These are phyloP conservation scores for Bothrops jararaca DNA, from an alignment of 2,113 vertebrate genomes.

Conservation along the genomic window DNA sequence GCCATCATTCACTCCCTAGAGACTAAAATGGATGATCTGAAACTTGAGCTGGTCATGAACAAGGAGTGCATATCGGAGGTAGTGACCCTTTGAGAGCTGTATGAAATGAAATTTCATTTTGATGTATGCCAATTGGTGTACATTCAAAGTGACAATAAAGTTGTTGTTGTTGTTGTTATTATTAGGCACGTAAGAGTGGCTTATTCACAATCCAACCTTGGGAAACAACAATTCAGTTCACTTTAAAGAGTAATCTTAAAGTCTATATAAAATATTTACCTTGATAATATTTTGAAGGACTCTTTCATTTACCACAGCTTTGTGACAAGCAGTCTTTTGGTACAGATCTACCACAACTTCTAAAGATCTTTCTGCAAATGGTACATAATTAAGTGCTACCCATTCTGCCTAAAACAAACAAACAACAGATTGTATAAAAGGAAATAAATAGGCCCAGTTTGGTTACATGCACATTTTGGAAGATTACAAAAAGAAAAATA, in stretches of 20 bases:
- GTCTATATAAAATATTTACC: slow-evolving; percentile 69
- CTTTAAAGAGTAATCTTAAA: neutral
- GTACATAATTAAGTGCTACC: slow-evolving; percentile 98
- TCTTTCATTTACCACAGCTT: slow-evolving; percentile 94
- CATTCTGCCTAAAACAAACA: slow-evolving; percentile 86
- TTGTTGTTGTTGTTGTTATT: no score
- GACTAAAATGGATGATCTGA: no score
- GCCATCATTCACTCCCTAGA: no score
- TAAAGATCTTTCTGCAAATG: slow-evolving; percentile 94
- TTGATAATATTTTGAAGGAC: slow-evolving; percentile 95
- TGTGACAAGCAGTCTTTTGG: slow-evolving; percentile 98
- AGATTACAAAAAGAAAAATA: slow-evolving; percentile 43
- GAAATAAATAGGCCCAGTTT: slow-evolving; percentile 47
- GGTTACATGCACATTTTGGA: slow-evolving; percentile 69
- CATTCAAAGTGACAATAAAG: no score
- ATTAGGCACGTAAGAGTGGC: neutral
- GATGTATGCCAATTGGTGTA: no score
- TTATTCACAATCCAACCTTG: neutral
- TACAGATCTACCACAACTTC: slow-evolving; percentile 97
- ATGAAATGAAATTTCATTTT: no score
- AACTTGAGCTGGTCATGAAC: no score
- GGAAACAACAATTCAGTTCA: neutral
- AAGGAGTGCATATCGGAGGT: no score
- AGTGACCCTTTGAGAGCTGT: no score
- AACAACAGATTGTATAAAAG: slow-evolving; percentile 41